Evolutionary conservation across 2,888 invertebrate species (phyloP).

Genomic region (Leistus spinibarbis): DNA sequence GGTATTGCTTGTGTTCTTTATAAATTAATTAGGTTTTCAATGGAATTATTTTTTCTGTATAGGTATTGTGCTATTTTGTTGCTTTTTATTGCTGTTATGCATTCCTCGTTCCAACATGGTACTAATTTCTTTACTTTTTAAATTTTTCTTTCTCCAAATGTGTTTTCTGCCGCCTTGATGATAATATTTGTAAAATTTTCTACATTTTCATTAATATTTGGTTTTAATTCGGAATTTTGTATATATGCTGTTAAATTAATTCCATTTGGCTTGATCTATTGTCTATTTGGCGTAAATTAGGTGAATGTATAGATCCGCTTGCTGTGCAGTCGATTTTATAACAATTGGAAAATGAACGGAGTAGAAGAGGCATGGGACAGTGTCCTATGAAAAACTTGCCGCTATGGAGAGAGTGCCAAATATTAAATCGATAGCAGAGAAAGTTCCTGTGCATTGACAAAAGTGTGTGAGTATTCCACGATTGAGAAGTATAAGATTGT

Average conservation of each 20-base stretch:
- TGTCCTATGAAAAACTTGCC: background rate
- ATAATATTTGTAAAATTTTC: slow-evolving; percentile 4
- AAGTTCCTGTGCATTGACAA: slow-evolving; percentile 4
- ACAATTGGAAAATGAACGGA: slow-evolving; percentile 7
- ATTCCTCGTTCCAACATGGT: slow-evolving; percentile 43
- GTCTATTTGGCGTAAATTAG: slow-evolving; percentile 9
- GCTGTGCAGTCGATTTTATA: background rate
- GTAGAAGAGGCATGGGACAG: background rate
- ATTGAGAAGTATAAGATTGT: background rate
- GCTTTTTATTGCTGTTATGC: slow-evolving; percentile 33
- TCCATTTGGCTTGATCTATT: background rate
- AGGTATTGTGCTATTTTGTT: slow-evolving; percentile 40
- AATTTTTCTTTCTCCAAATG: background rate
- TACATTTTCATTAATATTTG: background rate
- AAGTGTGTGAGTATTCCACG: background rate
- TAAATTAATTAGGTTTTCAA: slow-evolving; percentile 35
- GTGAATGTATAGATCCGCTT: background rate
- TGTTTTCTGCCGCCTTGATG: background rate
- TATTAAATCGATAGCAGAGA: slow-evolving; percentile 10
- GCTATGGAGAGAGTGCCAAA: background rate
- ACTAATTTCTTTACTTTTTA: slow-evolving; percentile 7
- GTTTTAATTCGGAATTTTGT: background rate
- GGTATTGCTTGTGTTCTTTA: slow-evolving; percentile 41
- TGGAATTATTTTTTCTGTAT: slow-evolving; percentile 34
- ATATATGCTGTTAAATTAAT: background rate